Evolutionary conservation across 1,140 invertebrate species (phyloP), one percentile per base, ranked within the genome.

Genomic region (Pseudomyrmex concolor): DNA sequence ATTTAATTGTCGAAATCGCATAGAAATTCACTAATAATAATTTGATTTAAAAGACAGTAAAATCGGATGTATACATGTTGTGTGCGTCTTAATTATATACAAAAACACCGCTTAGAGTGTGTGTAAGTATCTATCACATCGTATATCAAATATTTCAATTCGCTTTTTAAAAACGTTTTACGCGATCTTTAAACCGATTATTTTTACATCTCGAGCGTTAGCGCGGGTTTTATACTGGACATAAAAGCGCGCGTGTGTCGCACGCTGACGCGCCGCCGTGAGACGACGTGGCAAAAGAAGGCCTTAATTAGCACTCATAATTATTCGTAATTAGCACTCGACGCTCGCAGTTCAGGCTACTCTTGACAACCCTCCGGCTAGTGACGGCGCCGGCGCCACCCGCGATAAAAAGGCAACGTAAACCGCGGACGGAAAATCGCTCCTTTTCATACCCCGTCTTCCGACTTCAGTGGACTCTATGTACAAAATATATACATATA

Each of bases 251-350:
- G 34, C 43, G 59, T 72, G 54, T 70, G 71, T 85, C 55, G 76
- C 84, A 85, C 84, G 83, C 80, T 66, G 71, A 73, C 63, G 72
- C 67, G 73, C 77, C 57, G 54, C 62, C 55, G 71, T 84, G 74
- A 34, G 71, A 62, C 73, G 74, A 60, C 73, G 64, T 59, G 55
- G 67, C 84, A 88, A 89, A 86, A 84, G 85, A 85, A 73, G 84
- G 85, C 85, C 91, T 92, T 92, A 92, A 92, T 92, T 92, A 92
- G 89, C 83, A 85, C 91, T 91, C 91, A 89, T 92, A 91, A 92
- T 92, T 91, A 92, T 91, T 91, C 91, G 80, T 91, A 92, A 92
- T 92, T 90, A 92, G 91, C 86, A 90, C 88, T 91, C 84, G 88
- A 71, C 87, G 74, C 25, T 34, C 84, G 66, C 72, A 74, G 81